Evolutionary conservation across 2,888 invertebrate genomes (phyloP).

Genomic region (Agrochola circellaris): DNA sequence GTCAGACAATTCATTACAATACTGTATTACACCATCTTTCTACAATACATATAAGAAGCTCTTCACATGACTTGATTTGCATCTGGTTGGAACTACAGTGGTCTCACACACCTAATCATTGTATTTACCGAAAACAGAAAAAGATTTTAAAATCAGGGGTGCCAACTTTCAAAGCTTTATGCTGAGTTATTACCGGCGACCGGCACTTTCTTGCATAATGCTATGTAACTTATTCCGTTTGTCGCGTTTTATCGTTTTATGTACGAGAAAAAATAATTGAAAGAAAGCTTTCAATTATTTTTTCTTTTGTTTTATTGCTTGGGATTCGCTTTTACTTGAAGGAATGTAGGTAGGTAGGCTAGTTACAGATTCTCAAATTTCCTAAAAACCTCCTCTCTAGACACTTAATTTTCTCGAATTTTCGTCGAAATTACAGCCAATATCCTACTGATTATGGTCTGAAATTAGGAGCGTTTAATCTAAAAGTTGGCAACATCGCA

Average conservation of each 20-base stretch:
- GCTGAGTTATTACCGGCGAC: conserved; percentile 23
- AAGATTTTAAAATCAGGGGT: too few species aligned
- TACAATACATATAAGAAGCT: not conserved
- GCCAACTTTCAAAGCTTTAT: conserved; percentile 20
- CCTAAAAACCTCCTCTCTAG: not conserved
- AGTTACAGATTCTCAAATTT: not conserved
- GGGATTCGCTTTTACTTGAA: conserved; percentile 13
- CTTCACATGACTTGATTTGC: too few species aligned
- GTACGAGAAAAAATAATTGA: too few species aligned
- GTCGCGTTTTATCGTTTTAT: conserved; percentile 20
- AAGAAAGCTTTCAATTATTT: conserved; percentile 30
- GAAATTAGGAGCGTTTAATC: too few species aligned
- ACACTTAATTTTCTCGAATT: too few species aligned
- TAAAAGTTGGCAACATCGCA: too few species aligned
- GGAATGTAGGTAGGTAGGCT: too few species aligned
- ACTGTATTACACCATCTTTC: conserved; percentile 20
- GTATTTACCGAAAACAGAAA: too few species aligned
- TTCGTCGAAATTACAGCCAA: too few species aligned
- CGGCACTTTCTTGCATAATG: conserved; percentile 54
- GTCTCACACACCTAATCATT: too few species aligned
- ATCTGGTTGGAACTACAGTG: too few species aligned
- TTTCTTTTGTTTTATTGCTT: conserved; percentile 18
- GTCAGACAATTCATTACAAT: conserved; percentile 31
- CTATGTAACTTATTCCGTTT: conserved; percentile 21
- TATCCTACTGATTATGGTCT: too few species aligned